Evolutionary conservation across 1,140 invertebrate species (phyloP), one percentile per base, ranked within the genome.

Genomic region (Stegodyphus dumicola): DNA sequence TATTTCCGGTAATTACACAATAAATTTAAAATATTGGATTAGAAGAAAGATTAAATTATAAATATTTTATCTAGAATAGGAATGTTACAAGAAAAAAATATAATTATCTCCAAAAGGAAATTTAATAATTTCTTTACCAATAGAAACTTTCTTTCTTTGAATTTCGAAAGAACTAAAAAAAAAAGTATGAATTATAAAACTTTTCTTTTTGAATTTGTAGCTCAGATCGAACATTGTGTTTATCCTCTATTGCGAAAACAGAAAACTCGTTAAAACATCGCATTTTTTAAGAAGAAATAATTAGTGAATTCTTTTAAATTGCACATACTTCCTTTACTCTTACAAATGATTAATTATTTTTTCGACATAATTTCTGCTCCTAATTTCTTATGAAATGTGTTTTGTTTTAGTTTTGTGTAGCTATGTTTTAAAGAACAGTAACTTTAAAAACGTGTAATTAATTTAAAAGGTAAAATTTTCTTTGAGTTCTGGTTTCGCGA

Each of bases 1-100:
- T 33, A 33, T 33, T 33, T 33, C 3, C 3, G 33, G 33, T 33
- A 33, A 33, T 33, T 33, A 33, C 9, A 17, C 51, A 51, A 74
- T 17, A 56, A 33, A 15, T 13, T 15, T n/a, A 33, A 77, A 65
- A n/a, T 65, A 65, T 77, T 77, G 48, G 65, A 77, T 77, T 77
- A 77, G 54, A 15, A 65, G 51, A 77, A 77, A 77, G 75, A 60
- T 49, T 51, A 65, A 65, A 49, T 77, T 65, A 65, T 77, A 51
- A 17, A 48, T 60, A 56, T 53, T 75, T 48, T 10, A 3, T 60
- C 15, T 54, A 11, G 18, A 75, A 54, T 48, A 13, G 54, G 15
- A 56, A 54, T 33, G 15, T 1, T 13, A 9, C 5, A 10, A 56
- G 60, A 74, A 18, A 75, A 75, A 60, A 33, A 6, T 11, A 56